Conservation (phyloP, 1,140 invertebrate genomes). For the Diabrotica virgifera region DNA sequence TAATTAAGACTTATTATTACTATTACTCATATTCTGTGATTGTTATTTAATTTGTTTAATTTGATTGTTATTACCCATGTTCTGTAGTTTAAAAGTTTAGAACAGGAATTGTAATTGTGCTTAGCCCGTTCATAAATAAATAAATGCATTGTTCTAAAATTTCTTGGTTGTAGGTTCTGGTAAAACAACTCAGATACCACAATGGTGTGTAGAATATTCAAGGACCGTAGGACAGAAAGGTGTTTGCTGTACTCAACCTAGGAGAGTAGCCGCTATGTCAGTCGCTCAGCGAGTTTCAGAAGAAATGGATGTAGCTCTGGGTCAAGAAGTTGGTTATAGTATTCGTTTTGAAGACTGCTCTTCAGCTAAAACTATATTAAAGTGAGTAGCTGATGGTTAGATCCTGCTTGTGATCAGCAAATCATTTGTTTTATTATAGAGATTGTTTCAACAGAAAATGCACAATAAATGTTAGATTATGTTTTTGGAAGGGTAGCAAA, state of each 20-base stretch:
- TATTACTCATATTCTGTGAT: too few relatives aligned
- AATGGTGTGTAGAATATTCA: slow-evolving; percentile 92
- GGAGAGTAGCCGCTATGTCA: slow-evolving; percentile 98
- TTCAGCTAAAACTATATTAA: slow-evolving; percentile 84
- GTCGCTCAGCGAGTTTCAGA: slow-evolving; percentile 97
- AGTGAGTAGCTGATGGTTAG: slow-evolving; percentile 44
- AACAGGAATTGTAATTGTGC: too few relatives aligned
- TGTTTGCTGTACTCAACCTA: slow-evolving; percentile 96
- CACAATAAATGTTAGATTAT: too few relatives aligned
- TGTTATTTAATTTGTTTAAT: too few relatives aligned
- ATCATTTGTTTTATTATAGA: too few relatives aligned
- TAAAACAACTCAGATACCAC: slow-evolving; percentile 95
- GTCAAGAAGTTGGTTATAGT: slow-evolving; percentile 97
- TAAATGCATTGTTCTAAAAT: neutral
- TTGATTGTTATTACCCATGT: too few relatives aligned
- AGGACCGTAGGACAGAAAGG: slow-evolving; percentile 68
- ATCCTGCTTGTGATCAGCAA: too few relatives aligned
- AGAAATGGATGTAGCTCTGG: slow-evolving; percentile 96
- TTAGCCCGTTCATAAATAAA: too few relatives aligned
- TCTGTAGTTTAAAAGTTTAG: too few relatives aligned
- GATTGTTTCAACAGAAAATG: too few relatives aligned
- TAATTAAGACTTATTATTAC: too few relatives aligned
- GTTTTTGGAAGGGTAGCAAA: too few relatives aligned
- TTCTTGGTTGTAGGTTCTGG: slow-evolving; percentile 70
- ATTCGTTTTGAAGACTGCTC: slow-evolving; percentile 99